These are phyloP conservation scores for Bolborhynchus lineola DNA, from an alignment of 2,113 vertebrate genomes.

Conservation along the genomic window DNA sequence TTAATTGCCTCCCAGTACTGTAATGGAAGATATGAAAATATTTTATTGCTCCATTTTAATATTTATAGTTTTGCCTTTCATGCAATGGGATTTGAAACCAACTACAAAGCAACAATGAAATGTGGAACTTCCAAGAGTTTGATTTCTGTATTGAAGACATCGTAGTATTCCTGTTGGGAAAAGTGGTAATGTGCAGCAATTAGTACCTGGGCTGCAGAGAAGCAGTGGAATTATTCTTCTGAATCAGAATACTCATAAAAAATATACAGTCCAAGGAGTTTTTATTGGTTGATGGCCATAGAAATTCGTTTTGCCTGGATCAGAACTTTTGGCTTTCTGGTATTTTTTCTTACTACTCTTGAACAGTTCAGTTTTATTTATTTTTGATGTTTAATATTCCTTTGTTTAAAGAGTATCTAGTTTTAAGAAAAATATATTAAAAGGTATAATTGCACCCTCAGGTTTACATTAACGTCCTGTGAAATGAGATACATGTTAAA, in stretches of 20 bases:
- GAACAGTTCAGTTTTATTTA: conserved; percentile 7
- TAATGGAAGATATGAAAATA: background rate
- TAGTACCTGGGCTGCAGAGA: background rate
- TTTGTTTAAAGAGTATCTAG: conserved; percentile 32
- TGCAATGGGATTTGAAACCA: background rate
- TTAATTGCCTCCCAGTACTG: background rate
- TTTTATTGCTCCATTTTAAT: conserved; percentile 16
- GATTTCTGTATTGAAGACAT: background rate
- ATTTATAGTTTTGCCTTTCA: conserved; percentile 7
- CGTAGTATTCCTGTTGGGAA: background rate
- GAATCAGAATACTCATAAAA: conserved; percentile 2
- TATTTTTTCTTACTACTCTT: conserved; percentile 4
- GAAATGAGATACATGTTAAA: conserved; percentile 50
- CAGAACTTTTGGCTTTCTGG: background rate
- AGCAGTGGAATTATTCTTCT: background rate
- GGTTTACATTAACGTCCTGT: conserved; percentile 23
- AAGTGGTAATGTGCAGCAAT: background rate
- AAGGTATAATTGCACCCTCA: background rate
- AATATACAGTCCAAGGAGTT: background rate
- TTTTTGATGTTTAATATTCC: conserved; percentile 21
- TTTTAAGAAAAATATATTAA: conserved; percentile 57
- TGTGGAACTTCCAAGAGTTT: background rate
- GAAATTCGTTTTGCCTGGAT: background rate
- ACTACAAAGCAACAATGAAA: background rate
- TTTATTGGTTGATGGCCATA: conserved; percentile 26